Evolutionary conservation across 2,888 invertebrate species (phyloP).

Genomic region (Napeogenes sylphis): DNA sequence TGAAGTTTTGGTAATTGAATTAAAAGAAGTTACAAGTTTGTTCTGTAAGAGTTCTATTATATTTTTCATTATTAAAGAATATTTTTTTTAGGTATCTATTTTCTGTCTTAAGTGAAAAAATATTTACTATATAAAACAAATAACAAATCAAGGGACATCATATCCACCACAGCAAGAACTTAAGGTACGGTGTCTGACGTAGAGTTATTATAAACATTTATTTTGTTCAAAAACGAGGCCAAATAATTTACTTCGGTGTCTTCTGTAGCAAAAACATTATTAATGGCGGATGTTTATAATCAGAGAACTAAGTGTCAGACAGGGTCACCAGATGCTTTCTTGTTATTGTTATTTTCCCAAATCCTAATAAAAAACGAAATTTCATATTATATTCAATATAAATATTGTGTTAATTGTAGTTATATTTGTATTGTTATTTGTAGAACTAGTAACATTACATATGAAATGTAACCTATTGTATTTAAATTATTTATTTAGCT

Average conservation of each 20-base stretch:
- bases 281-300: slow-evolving; percentile 70
- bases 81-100: no score
- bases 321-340: slow-evolving; percentile 18
- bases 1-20: no score
- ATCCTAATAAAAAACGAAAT: no score
- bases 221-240: slow-evolving; percentile 54
- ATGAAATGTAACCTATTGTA: no score
- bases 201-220: slow-evolving; percentile 52
- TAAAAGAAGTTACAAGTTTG: no score
- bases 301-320: slow-evolving; percentile 52
- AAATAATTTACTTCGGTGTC: slow-evolving; percentile 64
- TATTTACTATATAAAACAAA: slow-evolving; percentile 8
- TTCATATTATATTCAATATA: no score
- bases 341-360: slow-evolving; percentile 11
- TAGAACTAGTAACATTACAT: no score
- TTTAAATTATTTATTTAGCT: no score
- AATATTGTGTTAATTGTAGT: no score
- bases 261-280: slow-evolving; percentile 69
- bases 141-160: slow-evolving; percentile 16
- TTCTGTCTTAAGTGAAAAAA: neutral
- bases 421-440: no score
- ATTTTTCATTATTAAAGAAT: no score
- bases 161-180: slow-evolving; percentile 15
- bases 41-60: no score
- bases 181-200: slow-evolving; percentile 19